These are phyloP conservation scores for Elmis aenea DNA, from an alignment of 2,888 invertebrate species.

Conservation along the genomic window DNA sequence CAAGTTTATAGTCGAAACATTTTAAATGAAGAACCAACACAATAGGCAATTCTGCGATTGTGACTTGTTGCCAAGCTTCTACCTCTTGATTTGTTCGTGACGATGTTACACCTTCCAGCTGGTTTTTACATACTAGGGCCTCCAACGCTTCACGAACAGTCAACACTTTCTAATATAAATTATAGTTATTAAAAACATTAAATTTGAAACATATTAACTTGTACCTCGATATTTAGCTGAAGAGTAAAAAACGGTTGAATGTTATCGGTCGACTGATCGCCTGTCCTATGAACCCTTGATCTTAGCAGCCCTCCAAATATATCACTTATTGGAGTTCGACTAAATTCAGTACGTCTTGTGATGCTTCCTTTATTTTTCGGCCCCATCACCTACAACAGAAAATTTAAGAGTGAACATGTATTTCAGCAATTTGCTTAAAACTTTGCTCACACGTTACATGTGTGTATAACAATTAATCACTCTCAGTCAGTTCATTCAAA, in stretches of 20 bases:
- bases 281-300: constrained; percentile 71
- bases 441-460: too few relatives aligned
- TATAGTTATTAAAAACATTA: background rate
- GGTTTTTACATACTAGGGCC: constrained; percentile 77
- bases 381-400: constrained; percentile 65
- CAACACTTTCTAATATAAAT: constrained; percentile 61
- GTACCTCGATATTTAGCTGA: constrained; percentile 88
- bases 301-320: constrained; percentile 91
- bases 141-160: constrained; percentile 85
- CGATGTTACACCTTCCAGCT: constrained; percentile 80
- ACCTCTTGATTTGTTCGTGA: constrained; percentile 75
- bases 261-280: constrained; percentile 78
- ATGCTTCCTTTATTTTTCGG: constrained; percentile 84
- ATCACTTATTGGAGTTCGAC: constrained; percentile 82
- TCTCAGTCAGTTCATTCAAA: too few relatives aligned
- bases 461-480: too few relatives aligned
- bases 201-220: background rate
- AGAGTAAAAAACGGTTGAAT: constrained; percentile 95
- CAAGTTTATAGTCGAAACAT: constrained; percentile 82
- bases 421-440: background rate
- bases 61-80: constrained; percentile 86
- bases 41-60: constrained; percentile 83
- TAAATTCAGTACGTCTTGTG: constrained; percentile 77
- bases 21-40: constrained; percentile 89
- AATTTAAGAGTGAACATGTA: constrained; percentile 5